Evolutionary conservation across 2,888 invertebrate genomes (phyloP).

Genomic region (Tanypteryx hageni): DNA sequence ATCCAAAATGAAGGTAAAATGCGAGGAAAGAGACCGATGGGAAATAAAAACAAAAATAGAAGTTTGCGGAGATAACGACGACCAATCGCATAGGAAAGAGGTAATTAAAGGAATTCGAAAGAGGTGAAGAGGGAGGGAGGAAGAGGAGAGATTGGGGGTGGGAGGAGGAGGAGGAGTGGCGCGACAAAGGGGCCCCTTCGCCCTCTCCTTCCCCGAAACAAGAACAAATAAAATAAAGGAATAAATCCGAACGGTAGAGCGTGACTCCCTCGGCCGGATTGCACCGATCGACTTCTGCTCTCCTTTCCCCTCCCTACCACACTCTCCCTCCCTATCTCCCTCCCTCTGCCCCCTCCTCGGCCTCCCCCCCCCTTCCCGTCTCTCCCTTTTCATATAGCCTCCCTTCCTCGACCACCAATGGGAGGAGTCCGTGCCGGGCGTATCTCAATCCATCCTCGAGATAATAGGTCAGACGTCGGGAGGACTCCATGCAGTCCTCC

Average conservation of each 20-base stretch:
- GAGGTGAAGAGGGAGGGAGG: background rate
- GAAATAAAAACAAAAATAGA: background rate
- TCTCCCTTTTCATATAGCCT: no score
- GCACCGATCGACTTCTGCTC: background rate
- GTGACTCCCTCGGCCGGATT: background rate
- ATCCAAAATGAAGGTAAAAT: no score
- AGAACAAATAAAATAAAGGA: background rate
- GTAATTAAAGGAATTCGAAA: slow-evolving; percentile 8
- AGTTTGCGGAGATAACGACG: background rate
- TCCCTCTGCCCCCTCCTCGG: no score
- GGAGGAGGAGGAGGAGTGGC: no score
- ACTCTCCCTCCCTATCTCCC: no score
- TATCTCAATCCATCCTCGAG: background rate
- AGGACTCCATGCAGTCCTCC: slow-evolving; percentile 1
- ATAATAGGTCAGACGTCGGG: background rate
- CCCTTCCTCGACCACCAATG: background rate
- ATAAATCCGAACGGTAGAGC: background rate
- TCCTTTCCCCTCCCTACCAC: background rate
- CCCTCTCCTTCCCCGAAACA: no score
- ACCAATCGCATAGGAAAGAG: background rate
- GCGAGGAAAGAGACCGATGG: background rate
- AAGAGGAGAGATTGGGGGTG: no score
- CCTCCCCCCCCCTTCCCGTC: no score
- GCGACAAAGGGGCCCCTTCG: no score
- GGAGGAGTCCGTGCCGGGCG: slow-evolving; percentile 14